Evolutionary conservation across 2,797 vertebrate species (phyloP).

Genomic region (Sebastes iracundus): DNA sequence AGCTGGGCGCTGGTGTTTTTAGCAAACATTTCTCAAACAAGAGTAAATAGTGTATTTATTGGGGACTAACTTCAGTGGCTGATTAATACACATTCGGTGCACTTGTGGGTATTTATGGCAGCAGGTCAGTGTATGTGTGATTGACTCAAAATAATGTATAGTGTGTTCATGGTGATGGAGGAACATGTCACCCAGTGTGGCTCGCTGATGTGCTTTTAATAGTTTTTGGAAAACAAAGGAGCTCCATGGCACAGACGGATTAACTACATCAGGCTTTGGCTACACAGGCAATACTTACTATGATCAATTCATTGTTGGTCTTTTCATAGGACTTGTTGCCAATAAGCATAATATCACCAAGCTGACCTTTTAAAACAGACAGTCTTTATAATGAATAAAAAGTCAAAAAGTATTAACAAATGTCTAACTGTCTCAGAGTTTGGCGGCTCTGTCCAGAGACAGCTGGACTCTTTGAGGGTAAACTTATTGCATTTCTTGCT

Average conservation of each 20-base stretch:
- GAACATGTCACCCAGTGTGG: no score
- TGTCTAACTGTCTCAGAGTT: background rate
- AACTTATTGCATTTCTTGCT: conserved; percentile 12
- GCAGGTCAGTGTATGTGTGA: background rate
- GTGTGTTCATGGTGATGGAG: no score
- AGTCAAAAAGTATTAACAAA: background rate
- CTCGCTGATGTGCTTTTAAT: no score
- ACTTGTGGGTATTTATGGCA: background rate
- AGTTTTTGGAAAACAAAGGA: no score
- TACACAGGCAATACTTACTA: background rate
- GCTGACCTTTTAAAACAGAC: background rate
- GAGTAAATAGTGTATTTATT: background rate
- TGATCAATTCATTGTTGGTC: background rate
- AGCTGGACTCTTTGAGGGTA: background rate
- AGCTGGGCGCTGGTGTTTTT: background rate
- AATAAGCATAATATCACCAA: background rate
- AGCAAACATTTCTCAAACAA: background rate
- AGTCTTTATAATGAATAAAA: background rate
- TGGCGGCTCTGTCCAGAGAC: background rate
- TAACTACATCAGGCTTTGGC: no score
- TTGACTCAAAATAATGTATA: no score
- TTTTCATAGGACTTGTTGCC: background rate
- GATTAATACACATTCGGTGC: background rate
- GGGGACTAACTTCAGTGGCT: background rate
- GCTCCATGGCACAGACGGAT: no score